Conservation (phyloP, 2,113 vertebrate species). For the Notarius lentiginosus region DNA sequence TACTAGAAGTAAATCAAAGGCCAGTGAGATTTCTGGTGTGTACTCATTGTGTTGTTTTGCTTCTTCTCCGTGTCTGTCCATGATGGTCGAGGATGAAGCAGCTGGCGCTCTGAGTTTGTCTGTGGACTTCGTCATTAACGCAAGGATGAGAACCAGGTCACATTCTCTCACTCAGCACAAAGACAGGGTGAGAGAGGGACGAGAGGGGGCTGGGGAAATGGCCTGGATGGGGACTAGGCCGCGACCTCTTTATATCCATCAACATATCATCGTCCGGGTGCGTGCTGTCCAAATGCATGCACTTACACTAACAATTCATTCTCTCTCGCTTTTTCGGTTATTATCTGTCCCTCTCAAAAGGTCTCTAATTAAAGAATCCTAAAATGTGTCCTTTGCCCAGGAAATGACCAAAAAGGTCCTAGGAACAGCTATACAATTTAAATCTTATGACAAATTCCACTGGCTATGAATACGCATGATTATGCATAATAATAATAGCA, state of each 20-base stretch:
- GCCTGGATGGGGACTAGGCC: conserved; percentile 72
- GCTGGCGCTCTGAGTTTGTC: conserved; percentile 67
- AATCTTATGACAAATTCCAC: neutral
- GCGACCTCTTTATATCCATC: conserved; percentile 81
- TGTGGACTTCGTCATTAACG: conserved; percentile 71
- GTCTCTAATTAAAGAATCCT: neutral
- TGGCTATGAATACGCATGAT: neutral
- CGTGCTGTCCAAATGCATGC: conserved; percentile 34
- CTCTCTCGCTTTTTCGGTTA: neutral
- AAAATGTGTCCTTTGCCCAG: neutral
- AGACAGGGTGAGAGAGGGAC: conserved; percentile 70
- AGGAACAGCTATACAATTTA: neutral
- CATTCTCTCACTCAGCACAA: conserved; percentile 76
- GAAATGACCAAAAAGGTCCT: neutral
- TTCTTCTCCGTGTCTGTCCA: neutral
- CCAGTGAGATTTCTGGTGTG: neutral
- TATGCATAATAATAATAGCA: neutral
- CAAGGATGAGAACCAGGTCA: conserved; percentile 81
- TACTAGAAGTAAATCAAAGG: neutral
- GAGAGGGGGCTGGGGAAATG: conserved; percentile 62
- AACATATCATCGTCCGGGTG: conserved; percentile 74
- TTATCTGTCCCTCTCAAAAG: neutral
- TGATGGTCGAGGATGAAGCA: conserved; percentile 58
- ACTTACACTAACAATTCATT: conserved; percentile 10
- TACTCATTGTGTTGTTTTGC: neutral